Conservation (phyloP, 2,888 invertebrate species). For the Rhagium mordax region DNA sequence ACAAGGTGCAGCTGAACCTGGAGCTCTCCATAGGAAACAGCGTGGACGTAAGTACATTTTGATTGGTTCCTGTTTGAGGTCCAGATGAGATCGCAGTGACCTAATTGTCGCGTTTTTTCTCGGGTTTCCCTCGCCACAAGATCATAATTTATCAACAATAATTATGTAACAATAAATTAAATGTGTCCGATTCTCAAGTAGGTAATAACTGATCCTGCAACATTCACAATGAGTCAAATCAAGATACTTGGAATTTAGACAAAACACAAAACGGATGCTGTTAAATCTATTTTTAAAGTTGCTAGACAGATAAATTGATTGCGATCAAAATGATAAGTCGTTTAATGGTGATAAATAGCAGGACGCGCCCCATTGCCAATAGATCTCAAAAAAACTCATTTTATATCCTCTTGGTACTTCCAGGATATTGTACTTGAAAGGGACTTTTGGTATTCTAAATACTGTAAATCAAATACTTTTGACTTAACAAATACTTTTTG, state of each 20-base stretch:
- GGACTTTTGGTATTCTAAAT: too few species aligned
- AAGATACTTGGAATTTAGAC: neutral
- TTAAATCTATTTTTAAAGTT: neutral
- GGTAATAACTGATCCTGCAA: neutral
- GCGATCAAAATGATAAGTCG: neutral
- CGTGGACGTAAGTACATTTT: constrained; percentile 58
- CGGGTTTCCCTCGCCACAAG: neutral
- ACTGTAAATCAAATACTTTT: too few species aligned
- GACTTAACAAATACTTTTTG: too few species aligned
- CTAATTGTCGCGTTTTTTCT: neutral
- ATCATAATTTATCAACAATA: neutral
- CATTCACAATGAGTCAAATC: neutral
- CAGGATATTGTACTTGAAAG: too few species aligned
- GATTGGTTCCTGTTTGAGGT: neutral
- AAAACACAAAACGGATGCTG: neutral
- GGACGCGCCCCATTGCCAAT: neutral
- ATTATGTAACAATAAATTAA: neutral
- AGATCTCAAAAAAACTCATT: too few species aligned
- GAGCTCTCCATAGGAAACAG: constrained; percentile 64
- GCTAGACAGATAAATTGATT: neutral
- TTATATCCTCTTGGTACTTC: too few species aligned
- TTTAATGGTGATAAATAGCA: neutral
- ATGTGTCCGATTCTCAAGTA: neutral
- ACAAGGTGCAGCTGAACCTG: constrained; percentile 60
- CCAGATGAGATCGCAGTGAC: neutral